Conservation (phyloP, 2,113 vertebrate species). For the Leptosomus discolor region DNA sequence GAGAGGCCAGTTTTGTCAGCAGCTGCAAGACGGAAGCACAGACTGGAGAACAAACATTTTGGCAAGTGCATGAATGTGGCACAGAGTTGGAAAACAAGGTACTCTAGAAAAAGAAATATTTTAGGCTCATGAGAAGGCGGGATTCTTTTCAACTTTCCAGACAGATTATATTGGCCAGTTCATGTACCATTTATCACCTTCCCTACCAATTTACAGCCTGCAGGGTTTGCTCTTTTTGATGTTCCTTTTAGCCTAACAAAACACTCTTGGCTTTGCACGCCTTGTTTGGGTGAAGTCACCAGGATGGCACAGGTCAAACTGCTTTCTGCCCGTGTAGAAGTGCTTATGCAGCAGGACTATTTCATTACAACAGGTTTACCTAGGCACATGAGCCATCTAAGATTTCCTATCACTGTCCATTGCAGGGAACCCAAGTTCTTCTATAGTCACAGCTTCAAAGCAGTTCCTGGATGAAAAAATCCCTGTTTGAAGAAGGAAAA, state of each 20-base stretch:
- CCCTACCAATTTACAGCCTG: neutral
- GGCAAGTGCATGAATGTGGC: neutral
- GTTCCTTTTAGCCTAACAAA: neutral
- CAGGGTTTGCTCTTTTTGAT: neutral
- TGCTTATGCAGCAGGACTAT: neutral
- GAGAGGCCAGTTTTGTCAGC: neutral
- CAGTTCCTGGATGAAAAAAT: neutral
- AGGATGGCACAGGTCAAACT: neutral
- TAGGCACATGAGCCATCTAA: neutral
- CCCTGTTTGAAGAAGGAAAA: neutral
- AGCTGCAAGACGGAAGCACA: neutral
- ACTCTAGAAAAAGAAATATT: neutral
- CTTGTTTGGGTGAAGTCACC: neutral
- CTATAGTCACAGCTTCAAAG: neutral
- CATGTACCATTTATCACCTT: neutral
- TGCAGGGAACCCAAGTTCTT: neutral
- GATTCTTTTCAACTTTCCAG: conserved; percentile 12
- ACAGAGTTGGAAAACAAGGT: neutral
- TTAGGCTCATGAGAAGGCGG: neutral
- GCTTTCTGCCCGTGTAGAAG: neutral
- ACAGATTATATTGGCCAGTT: neutral
- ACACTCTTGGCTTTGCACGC: neutral
- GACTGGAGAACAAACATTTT: neutral
- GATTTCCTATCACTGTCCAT: neutral
- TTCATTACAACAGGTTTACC: neutral